Conservation (phyloP, 1,140 invertebrate genomes). For the Drosophila truncata region DNA sequence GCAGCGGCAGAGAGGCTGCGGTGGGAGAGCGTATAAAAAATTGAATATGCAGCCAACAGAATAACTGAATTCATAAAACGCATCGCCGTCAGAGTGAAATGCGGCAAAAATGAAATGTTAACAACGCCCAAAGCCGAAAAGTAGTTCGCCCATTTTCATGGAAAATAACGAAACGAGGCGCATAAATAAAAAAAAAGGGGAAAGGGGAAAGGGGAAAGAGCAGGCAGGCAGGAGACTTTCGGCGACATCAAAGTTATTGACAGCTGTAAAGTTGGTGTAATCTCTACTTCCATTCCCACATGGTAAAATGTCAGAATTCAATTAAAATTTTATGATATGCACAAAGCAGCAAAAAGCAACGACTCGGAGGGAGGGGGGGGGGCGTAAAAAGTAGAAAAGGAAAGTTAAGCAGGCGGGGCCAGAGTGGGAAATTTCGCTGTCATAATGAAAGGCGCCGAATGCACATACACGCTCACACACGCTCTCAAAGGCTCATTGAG, state of each 20-base stretch:
- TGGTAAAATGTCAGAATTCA: slow-evolving; percentile 78
- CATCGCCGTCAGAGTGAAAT: slow-evolving; percentile 39
- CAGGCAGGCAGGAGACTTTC: slow-evolving; percentile 9
- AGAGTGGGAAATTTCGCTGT: slow-evolving; percentile 35
- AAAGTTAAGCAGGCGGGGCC: slow-evolving; percentile 31
- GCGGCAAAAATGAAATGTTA: slow-evolving; percentile 65
- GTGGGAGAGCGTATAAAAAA: slow-evolving; percentile 59
- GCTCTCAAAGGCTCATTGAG: slow-evolving; percentile 57
- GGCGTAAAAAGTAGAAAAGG: slow-evolving; percentile 40
- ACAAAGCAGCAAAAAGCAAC: slow-evolving; percentile 60
- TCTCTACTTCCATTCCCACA: slow-evolving; percentile 50
- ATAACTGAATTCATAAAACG: slow-evolving; percentile 68
- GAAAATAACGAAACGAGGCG: slow-evolving; percentile 61
- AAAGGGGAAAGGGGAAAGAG: background rate
- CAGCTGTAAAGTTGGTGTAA: slow-evolving; percentile 76
- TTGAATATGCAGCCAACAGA: slow-evolving; percentile 58
- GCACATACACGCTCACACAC: slow-evolving; percentile 4
- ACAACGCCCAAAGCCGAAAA: slow-evolving; percentile 73
- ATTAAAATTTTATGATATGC: slow-evolving; percentile 79
- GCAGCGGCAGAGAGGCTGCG: slow-evolving; percentile 25
- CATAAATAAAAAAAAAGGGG: slow-evolving; percentile 55
- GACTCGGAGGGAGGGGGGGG: slow-evolving; percentile 5
- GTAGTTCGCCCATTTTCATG: slow-evolving; percentile 60
- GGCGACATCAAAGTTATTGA: slow-evolving; percentile 75
- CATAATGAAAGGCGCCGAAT: slow-evolving; percentile 72